Evolutionary conservation across 2,113 vertebrate genomes (phyloP).

Genomic region (Ginglymostoma cirratum): DNA sequence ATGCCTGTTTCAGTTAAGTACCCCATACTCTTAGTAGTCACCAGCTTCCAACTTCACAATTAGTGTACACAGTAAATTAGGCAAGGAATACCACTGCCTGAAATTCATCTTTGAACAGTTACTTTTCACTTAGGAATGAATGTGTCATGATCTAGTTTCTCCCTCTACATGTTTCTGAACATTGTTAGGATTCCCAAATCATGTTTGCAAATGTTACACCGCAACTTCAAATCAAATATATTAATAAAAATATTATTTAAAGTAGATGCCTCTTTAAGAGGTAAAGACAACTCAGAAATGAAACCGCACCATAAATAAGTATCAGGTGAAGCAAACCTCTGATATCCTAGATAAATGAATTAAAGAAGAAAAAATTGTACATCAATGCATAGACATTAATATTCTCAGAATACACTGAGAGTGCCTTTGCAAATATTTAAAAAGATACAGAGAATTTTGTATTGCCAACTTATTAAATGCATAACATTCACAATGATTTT

Average conservation of each 20-base stretch:
- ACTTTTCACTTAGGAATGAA: neutral
- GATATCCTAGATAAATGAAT: neutral
- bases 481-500: neutral
- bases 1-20: neutral
- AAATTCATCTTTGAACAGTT: neutral
- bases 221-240: neutral
- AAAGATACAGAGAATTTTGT: neutral
- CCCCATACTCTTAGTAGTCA: neutral
- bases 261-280: neutral
- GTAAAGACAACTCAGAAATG: neutral
- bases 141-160: neutral
- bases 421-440: neutral
- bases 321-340: neutral
- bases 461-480: neutral
- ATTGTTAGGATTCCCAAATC: neutral
- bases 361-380: slow-evolving; percentile 4
- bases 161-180: neutral
- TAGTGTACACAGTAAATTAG: neutral
- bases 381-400: neutral
- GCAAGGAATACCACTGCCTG: no score
- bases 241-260: neutral
- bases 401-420: neutral
- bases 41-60: neutral
- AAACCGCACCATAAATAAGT: neutral
- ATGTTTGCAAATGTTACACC: neutral